Evolutionary conservation across 2,113 vertebrate genomes (phyloP).

Genomic region (Ammospiza nelsoni): DNA sequence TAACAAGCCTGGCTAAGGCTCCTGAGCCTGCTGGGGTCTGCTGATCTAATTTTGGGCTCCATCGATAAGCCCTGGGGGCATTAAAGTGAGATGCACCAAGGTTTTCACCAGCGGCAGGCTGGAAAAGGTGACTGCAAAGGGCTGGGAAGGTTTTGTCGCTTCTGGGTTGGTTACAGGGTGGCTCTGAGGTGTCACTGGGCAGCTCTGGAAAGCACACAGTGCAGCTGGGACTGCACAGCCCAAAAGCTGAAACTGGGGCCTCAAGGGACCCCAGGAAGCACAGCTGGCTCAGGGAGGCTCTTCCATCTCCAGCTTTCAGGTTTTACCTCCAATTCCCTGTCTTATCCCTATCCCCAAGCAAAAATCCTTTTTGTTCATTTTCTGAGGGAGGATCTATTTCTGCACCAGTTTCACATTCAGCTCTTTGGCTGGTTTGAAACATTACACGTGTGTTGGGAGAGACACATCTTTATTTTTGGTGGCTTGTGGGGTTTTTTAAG

Average conservation of each 20-base stretch:
- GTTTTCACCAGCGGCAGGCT: neutral
- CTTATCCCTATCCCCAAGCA: neutral
- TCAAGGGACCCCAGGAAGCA: neutral
- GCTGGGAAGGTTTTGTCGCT: neutral
- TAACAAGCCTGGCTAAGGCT: constrained; percentile 23
- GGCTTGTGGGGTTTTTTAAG: neutral
- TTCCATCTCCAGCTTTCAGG: neutral
- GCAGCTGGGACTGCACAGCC: neutral
- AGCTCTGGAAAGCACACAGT: neutral
- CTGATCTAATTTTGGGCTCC: constrained; percentile 42
- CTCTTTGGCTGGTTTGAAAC: neutral
- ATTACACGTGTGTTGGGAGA: neutral
- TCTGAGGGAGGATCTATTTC: neutral
- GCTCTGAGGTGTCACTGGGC: neutral
- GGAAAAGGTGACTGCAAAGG: neutral
- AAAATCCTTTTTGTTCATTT: neutral
- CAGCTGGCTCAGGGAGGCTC: neutral
- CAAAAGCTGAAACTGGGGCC: neutral
- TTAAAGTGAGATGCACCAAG: neutral
- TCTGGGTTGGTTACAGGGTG: neutral
- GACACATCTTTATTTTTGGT: neutral
- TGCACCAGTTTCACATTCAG: neutral
- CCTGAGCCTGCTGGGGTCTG: neutral
- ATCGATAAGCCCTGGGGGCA: neutral
- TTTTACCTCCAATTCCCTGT: neutral